phyloP scores from a whole-genome alignment of 2,888 invertebrate species.

The Capitulum mitella region DNA sequence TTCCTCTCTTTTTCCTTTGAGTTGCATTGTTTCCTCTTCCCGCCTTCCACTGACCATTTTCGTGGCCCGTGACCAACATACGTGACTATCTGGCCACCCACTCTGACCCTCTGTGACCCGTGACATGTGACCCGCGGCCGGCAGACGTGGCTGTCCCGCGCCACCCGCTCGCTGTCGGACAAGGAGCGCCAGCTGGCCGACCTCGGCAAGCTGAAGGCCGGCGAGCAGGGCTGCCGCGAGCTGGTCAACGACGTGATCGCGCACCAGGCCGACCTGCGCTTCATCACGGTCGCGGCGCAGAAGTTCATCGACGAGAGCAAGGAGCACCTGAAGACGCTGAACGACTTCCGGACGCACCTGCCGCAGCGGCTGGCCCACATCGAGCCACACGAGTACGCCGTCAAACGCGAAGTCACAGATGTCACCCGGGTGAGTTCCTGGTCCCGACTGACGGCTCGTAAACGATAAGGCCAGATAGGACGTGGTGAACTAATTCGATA shows the following conservation, averaged over 20 bases:
- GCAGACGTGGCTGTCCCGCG: constrained; percentile 70
- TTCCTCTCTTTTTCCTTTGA: too few relatives aligned
- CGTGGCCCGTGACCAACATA: too few relatives aligned
- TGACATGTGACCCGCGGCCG: too few relatives aligned
- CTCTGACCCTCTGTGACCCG: too few relatives aligned
- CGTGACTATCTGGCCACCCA: too few relatives aligned
- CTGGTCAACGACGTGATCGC: constrained; percentile 89
- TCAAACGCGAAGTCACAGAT: constrained; percentile 68
- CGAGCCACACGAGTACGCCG: constrained; percentile 63
- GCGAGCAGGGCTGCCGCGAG: constrained; percentile 66
- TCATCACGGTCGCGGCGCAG: constrained; percentile 92
- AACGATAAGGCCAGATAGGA: too few relatives aligned
- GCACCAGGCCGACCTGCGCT: constrained; percentile 89
- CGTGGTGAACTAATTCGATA: too few relatives aligned
- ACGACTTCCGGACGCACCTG: constrained; percentile 76
- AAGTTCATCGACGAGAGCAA: constrained; percentile 94
- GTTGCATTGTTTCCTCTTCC: too few relatives aligned
- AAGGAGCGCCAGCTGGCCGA: constrained; percentile 75
- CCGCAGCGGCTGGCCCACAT: constrained; percentile 76
- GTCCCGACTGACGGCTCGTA: too few relatives aligned
- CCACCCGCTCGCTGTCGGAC: constrained; percentile 70
- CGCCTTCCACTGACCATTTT: too few relatives aligned
- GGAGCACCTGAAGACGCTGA: constrained; percentile 73
- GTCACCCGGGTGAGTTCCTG: constrained; percentile 50
- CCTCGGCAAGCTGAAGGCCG: constrained; percentile 54